Conservation (phyloP, 2,113 vertebrate species). For the Malurus cyaneus region DNA sequence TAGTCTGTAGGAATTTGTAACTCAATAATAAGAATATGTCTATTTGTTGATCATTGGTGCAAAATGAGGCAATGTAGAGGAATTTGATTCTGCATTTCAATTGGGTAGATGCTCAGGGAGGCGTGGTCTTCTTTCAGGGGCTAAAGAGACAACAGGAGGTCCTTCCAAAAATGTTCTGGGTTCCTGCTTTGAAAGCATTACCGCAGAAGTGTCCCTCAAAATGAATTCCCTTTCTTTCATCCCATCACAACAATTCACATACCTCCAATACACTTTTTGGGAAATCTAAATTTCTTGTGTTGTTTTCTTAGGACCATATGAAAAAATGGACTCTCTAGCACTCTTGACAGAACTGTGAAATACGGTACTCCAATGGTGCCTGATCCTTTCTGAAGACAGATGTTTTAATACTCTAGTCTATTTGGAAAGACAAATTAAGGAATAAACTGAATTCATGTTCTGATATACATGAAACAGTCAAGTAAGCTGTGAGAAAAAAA, state of each 20-base stretch:
- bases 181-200: neutral
- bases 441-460: neutral
- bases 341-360: neutral
- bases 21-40: neutral
- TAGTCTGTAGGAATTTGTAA: neutral
- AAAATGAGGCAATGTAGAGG: neutral
- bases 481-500: neutral
- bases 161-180: neutral
- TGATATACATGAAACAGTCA: neutral
- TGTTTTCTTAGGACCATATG: neutral
- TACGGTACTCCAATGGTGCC: neutral
- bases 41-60: neutral
- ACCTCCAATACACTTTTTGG: neutral
- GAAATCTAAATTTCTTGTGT: neutral
- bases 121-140: neutral
- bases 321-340: neutral
- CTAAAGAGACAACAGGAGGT: neutral
- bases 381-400: neutral
- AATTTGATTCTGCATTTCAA: neutral
- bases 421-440: neutral
- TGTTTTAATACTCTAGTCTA: neutral
- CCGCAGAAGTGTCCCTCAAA: neutral
- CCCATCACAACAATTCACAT: neutral
- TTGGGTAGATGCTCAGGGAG: neutral
- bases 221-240: neutral